These are phyloP conservation scores for Homarus gammarus DNA, from an alignment of 2,888 invertebrate species.

Conservation along the genomic window DNA sequence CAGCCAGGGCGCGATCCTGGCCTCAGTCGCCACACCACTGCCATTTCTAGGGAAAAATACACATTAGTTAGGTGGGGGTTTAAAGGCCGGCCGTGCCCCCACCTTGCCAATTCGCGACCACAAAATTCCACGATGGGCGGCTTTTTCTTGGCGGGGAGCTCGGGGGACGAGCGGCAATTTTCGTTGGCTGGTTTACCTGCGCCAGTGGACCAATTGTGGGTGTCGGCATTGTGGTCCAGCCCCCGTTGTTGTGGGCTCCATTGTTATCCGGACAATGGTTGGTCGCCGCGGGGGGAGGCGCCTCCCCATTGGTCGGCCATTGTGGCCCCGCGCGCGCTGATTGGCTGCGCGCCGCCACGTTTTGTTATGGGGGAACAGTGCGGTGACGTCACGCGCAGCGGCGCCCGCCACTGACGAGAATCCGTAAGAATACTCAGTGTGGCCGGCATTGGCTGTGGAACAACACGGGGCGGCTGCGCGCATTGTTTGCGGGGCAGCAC, in stretches of 20 bases:
- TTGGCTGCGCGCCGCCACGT: constrained; percentile 76
- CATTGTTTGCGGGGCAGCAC: constrained; percentile 51
- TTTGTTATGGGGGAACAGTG: constrained; percentile 76
- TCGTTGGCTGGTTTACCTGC: constrained; percentile 70
- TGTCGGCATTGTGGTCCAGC: constrained; percentile 74
- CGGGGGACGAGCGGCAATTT: constrained; percentile 55
- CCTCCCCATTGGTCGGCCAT: constrained; percentile 75
- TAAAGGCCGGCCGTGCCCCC: constrained; percentile 61
- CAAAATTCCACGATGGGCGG: constrained; percentile 66
- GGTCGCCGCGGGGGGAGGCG: constrained; percentile 73
- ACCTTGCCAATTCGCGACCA: constrained; percentile 73
- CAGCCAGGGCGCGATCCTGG: constrained; percentile 21
- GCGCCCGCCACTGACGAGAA: constrained; percentile 75
- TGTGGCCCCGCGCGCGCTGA: constrained; percentile 73
- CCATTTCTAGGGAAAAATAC: constrained; percentile 75
- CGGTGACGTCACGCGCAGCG: constrained; percentile 75
- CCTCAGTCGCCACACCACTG: constrained; percentile 60
- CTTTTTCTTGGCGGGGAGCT: constrained; percentile 57
- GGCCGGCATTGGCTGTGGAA: constrained; percentile 75
- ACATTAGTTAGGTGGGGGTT: constrained; percentile 70
- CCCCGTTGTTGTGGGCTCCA: constrained; percentile 74
- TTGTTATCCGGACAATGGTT: constrained; percentile 76
- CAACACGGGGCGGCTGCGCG: constrained; percentile 72
- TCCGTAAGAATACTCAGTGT: constrained; percentile 76
- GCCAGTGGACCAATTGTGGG: constrained; percentile 73